These are phyloP conservation scores for Ranitomeya variabilis DNA, from an alignment of 2,113 vertebrate genomes.

Conservation along the genomic window DNA sequence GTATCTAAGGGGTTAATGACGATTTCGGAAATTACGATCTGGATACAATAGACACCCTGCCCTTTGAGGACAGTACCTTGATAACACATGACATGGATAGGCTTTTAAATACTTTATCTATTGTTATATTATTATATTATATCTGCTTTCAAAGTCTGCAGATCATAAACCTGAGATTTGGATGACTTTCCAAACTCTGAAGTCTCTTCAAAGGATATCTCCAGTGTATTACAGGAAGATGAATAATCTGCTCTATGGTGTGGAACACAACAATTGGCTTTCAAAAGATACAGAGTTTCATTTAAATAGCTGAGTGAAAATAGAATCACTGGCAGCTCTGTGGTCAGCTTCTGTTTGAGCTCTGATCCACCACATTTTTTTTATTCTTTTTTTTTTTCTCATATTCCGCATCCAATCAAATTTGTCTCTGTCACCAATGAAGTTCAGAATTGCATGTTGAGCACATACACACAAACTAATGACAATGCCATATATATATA, in stretches of 20 bases:
- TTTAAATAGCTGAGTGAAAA: background rate
- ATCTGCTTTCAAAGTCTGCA: constrained; percentile 61
- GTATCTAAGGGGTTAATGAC: background rate
- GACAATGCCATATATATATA: background rate
- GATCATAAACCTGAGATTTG: constrained; percentile 63
- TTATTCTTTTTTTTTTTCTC: background rate
- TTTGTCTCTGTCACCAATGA: background rate
- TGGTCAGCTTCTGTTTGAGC: constrained; percentile 29
- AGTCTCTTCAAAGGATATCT: constrained; percentile 57
- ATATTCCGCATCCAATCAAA: background rate
- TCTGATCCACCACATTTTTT: background rate
- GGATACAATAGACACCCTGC: background rate
- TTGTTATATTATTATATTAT: constrained; percentile 37
- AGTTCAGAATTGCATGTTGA: background rate
- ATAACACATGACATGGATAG: constrained; percentile 34
- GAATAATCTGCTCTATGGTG: background rate
- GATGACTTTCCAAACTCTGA: constrained; percentile 59
- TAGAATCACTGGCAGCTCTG: background rate
- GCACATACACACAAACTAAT: background rate
- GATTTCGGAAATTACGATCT: background rate
- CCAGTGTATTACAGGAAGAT: constrained; percentile 58
- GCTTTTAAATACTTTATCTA: constrained; percentile 49
- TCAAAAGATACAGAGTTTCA: constrained; percentile 46
- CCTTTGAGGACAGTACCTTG: constrained; percentile 39
- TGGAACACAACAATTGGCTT: background rate